Evolutionary conservation across 2,888 invertebrate genomes (phyloP).

Genomic region (Neoaliturus tenellus): DNA sequence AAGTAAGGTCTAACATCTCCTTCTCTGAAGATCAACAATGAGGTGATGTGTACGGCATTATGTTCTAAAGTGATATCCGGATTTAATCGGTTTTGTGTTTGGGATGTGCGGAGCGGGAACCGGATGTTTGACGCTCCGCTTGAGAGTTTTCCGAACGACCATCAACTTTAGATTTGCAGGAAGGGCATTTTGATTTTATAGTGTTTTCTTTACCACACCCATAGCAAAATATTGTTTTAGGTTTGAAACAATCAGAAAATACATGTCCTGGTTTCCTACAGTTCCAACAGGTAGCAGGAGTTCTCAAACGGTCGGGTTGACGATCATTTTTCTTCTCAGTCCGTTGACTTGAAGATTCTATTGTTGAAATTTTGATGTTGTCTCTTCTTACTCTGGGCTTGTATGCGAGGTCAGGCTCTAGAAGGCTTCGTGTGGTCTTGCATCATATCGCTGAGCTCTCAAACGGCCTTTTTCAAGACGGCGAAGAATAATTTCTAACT

Average conservation of each 20-base stretch:
- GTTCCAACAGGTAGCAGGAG: not conserved
- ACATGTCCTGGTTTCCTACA: not conserved
- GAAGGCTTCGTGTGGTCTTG: not conserved
- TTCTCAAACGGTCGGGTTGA: not conserved
- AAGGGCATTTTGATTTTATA: not conserved
- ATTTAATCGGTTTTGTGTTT: not conserved
- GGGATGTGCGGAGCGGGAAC: not conserved
- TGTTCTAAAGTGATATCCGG: not conserved
- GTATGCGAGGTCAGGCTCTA: not conserved
- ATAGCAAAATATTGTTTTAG: not conserved
- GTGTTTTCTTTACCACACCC: not conserved
- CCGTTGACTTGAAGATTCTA: not conserved
- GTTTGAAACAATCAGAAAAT: not conserved
- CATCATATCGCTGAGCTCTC: not conserved
- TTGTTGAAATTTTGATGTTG: not conserved
- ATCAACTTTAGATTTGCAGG: not conserved
- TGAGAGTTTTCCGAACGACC: not conserved
- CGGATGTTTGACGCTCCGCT: not conserved
- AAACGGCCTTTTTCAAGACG: not conserved
- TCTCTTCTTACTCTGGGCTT: conserved; percentile 1
- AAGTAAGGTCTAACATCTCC: not conserved
- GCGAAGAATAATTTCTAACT: conserved; percentile 5
- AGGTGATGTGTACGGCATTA: not conserved
- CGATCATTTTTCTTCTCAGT: not conserved
- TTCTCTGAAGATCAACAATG: not conserved